Evolutionary conservation across 2,113 vertebrate species (phyloP).

Genomic region (Poecile atricapillus): DNA sequence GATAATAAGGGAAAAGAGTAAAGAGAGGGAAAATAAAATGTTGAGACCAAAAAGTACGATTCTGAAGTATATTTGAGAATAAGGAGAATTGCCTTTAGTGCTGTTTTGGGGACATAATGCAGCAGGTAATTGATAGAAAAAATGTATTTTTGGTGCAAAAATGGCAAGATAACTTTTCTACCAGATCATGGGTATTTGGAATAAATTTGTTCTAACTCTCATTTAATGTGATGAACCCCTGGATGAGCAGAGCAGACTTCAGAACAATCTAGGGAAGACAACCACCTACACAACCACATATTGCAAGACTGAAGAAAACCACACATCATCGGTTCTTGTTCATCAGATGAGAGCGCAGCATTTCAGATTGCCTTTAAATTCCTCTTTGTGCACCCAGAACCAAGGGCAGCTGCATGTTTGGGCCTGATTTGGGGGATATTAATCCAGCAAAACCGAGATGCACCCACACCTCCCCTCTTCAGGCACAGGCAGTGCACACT

Average conservation of each 20-base stretch:
- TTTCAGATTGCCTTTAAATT: background rate
- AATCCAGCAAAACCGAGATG: background rate
- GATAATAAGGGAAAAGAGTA: background rate
- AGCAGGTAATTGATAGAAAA: background rate
- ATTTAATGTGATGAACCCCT: background rate
- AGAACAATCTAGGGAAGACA: background rate
- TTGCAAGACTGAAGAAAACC: background rate
- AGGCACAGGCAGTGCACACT: background rate
- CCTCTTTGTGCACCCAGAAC: background rate
- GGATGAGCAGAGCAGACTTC: background rate
- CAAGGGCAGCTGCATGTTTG: background rate
- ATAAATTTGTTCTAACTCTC: background rate
- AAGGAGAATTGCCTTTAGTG: background rate
- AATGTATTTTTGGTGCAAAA: background rate
- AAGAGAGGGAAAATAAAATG: background rate
- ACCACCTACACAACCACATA: background rate
- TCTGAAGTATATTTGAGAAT: background rate
- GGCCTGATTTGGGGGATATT: background rate
- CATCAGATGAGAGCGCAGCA: background rate
- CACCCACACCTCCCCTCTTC: fast-evolving
- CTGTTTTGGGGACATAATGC: background rate
- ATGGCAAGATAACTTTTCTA: background rate
- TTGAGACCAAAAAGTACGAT: background rate
- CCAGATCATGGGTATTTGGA: background rate
- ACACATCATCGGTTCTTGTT: background rate